phyloP scores from a whole-genome alignment of 2,797 vertebrate species.

The Myotis daubentonii region DNA sequence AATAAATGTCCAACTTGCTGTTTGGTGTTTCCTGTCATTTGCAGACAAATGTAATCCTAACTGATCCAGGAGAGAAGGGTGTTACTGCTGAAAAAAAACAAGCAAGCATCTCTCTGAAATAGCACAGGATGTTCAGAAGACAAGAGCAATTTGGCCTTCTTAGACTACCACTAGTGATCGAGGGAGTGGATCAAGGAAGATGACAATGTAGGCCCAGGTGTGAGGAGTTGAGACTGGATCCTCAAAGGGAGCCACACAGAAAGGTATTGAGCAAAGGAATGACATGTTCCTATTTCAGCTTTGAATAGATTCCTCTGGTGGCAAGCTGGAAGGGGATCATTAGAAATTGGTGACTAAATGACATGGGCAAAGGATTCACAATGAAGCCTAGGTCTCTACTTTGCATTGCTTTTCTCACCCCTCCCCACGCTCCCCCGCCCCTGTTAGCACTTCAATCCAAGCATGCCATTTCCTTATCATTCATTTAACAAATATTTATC shows the following conservation, averaged over 20 bases:
- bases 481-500: background rate
- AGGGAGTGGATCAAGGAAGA: background rate
- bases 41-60: conserved; percentile 24
- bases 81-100: conserved; percentile 37
- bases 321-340: background rate
- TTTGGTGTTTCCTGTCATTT: conserved; percentile 26
- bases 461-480: background rate
- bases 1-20: conserved; percentile 12
- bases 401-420: background rate
- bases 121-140: background rate
- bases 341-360: background rate
- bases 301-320: background rate
- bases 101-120: conserved; percentile 19
- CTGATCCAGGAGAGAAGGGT: background rate
- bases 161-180: background rate
- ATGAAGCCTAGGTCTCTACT: background rate
- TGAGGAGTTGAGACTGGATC: background rate
- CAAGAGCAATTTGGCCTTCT: background rate
- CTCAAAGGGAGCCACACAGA: background rate
- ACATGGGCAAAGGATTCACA: background rate
- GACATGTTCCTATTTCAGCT: background rate
- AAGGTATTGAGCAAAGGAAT: background rate
- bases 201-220: background rate
- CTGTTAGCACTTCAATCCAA: background rate
- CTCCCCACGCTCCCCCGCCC: rapidly evolving